phyloP scores from a whole-genome alignment of 37 sponge, comb jelly and placozoan genomes.

The Bolinopsis microptera region DNA sequence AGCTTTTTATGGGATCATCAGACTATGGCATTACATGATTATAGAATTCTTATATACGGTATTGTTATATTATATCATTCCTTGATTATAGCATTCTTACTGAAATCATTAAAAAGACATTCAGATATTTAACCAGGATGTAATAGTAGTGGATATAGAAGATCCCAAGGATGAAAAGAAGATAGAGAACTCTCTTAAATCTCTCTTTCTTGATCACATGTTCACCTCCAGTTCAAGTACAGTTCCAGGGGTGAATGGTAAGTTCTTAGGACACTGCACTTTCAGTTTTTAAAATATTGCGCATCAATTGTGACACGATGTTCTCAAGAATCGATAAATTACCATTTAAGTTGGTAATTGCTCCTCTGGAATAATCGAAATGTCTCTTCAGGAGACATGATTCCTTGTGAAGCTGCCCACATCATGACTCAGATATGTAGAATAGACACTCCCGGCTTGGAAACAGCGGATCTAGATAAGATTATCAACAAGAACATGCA shows the following conservation, averaged over 20 bases:
- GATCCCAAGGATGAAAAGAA: slow-evolving; percentile 38
- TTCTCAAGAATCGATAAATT: too few species aligned
- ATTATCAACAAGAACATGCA: slow-evolving; percentile 59
- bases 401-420: slow-evolving; percentile 3
- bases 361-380: too few species aligned
- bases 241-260: slow-evolving; percentile 16
- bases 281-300: too few species aligned
- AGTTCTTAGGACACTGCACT: too few species aligned
- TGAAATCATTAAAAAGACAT: background rate
- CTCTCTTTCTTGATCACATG: slow-evolving; percentile 50
- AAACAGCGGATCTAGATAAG: background rate
- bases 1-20: too few species aligned
- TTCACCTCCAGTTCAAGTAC: slow-evolving; percentile 8
- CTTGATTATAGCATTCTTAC: too few species aligned
- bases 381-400: slow-evolving; percentile 16
- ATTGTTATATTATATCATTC: too few species aligned
- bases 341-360: too few species aligned
- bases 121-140: slow-evolving; percentile 14
- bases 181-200: background rate
- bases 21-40: too few species aligned
- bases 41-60: too few species aligned
- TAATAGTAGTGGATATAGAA: slow-evolving; percentile 42
- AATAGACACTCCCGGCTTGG: background rate
- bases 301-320: too few species aligned
- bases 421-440: slow-evolving; percentile 25